phyloP scores from a whole-genome alignment of 2,797 vertebrate genomes.

The Danio tinwini region DNA sequence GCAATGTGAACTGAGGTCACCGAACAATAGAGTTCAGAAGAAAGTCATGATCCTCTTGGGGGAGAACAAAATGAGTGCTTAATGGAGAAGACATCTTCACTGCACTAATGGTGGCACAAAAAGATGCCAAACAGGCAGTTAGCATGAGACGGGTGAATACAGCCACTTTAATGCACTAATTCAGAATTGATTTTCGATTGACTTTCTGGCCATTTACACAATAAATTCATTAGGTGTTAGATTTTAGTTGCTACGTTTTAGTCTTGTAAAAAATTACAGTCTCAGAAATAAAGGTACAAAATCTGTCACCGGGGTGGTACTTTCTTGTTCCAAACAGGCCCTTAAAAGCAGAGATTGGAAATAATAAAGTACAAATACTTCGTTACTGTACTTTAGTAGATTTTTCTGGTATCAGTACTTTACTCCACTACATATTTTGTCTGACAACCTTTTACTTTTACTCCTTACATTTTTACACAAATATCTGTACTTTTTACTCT shows the following conservation, averaged over 20 bases:
- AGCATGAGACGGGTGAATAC: not conserved
- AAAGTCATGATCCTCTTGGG: constrained; percentile 42
- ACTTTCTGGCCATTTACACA: not conserved
- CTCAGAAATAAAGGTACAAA: not conserved
- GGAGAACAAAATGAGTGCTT: constrained; percentile 34
- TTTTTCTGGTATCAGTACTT: too few species aligned
- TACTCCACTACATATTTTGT: too few species aligned
- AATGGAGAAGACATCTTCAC: constrained; percentile 44
- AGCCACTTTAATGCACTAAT: constrained; percentile 17
- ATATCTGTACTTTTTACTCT: too few species aligned
- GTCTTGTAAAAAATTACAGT: not conserved
- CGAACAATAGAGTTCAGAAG: constrained; percentile 47
- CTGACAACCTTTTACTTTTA: too few species aligned
- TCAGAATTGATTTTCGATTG: constrained; percentile 41
- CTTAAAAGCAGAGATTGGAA: too few species aligned
- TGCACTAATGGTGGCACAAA: constrained; percentile 34
- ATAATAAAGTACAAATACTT: too few species aligned
- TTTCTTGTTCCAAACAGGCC: too few species aligned
- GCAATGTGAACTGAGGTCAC: constrained; percentile 54
- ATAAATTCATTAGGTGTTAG: not conserved
- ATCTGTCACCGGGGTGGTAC: too few species aligned
- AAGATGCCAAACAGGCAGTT: constrained; percentile 41
- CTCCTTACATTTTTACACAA: too few species aligned
- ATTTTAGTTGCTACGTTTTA: not conserved
- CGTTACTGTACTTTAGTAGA: too few species aligned